Base-by-base conservation (phyloP, 2,113 vertebrate species). In the Salvator merianae region DNA sequence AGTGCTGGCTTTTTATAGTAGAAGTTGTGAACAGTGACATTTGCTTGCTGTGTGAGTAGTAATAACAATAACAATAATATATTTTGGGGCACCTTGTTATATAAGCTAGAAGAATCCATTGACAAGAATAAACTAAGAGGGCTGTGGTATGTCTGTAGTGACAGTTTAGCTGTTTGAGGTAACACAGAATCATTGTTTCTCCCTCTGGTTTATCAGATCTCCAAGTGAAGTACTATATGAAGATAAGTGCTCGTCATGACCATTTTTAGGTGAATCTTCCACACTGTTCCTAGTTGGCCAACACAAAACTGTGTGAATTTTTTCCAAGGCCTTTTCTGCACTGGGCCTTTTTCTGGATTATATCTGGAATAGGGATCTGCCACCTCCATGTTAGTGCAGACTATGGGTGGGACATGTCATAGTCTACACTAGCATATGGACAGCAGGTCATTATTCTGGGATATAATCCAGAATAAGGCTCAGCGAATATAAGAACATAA, bases 181-280 rank as follows among this genome's bases (percentile, higher is more conserved):
- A 86, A 91, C 22, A 82, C 53, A 53, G 22, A 88, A 81, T 0
- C 1, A 53, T 83, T 92, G 77, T 92, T 89, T 73, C 79, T 93
- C 86, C 91, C 92, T 92, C 88, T 85, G 84, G 88, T 93, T 84
- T 90, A 88, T 91, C 87, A 92, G 91, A 90, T 92, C 92, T 92
- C 84, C 92, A 72, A 65, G 80, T 3, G 90, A 94, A 94, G 87
- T 91, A 85, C 43, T 47, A 83, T 83, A 88, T 84, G 85, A 86
- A 90, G 77, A 84, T 75, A 78, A 78, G 73, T 84, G 81, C 89
- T 92, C 91, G 89, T 77, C 84, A 85, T 81, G 87, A 50, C 62
- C 87, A 2, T 77, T 82, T n/a, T 88, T 22, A 71, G 68, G 84
- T 47, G 28, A 70, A 81, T 73, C 53, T 34, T 68, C 72, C 24